Percentiles rank a stretch among this genome's conserved stretches.
phyloP scores from a whole-genome alignment of 2,113 vertebrate genomes.

The Acanthochromis polyacanthus region DNA sequence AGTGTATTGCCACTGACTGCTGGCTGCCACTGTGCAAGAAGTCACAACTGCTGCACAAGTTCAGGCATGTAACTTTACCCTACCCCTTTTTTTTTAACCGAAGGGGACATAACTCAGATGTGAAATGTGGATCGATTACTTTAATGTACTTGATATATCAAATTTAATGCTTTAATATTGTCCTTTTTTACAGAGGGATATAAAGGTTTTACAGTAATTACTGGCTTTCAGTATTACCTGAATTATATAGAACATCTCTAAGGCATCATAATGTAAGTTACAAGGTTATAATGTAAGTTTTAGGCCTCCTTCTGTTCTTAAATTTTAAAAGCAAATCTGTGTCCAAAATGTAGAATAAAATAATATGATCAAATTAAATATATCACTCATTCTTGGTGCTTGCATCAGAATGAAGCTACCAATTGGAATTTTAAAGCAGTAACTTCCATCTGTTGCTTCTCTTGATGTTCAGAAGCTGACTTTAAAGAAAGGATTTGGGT shows the following conservation, averaged over 20 bases:
- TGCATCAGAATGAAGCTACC: neutral
- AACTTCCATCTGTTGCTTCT: neutral
- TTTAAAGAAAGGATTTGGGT: too few species aligned
- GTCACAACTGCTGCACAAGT: slow-evolving; percentile 2
- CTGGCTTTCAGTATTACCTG: neutral
- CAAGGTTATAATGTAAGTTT: neutral
- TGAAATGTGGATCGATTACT: neutral
- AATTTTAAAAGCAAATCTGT: neutral
- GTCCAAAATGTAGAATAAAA: too few species aligned
- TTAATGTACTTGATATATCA: neutral
- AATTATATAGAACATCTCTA: neutral
- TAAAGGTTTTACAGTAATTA: neutral
- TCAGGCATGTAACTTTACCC: neutral
- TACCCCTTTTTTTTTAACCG: neutral
- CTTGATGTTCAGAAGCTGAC: too few species aligned
- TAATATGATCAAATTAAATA: neutral
- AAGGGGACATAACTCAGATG: neutral
- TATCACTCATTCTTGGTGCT: neutral
- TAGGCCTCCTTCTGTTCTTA: neutral
- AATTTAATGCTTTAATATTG: neutral
- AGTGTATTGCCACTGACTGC: slow-evolving; percentile 6
- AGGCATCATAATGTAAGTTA: neutral
- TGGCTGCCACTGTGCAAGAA: slow-evolving; percentile 1
- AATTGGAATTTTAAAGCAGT: too few species aligned
- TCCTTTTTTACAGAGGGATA: neutral